Percentiles rank a stretch among this genome's conserved stretches.
phyloP scores from a whole-genome alignment of 37 sponge, comb jelly and placozoan species.

The Tethya wilhelma region DNA sequence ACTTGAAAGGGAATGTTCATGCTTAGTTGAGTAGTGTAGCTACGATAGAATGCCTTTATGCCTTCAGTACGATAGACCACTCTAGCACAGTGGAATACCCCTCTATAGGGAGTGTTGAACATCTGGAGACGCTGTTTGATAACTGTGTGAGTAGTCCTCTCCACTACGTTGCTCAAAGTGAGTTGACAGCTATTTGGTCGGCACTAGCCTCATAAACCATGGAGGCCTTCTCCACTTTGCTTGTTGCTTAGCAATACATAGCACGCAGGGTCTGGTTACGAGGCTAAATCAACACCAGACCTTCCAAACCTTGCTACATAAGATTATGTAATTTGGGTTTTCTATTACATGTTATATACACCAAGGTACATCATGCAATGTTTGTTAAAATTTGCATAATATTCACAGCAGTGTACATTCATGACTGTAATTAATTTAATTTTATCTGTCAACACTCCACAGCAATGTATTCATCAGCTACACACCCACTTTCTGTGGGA shows the following conservation, averaged over 20 bases:
- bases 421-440: not conserved
- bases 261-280: too few relatives aligned
- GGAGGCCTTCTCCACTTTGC: not conserved
- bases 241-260: too few relatives aligned
- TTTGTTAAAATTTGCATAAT: not conserved
- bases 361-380: not conserved
- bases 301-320: too few relatives aligned
- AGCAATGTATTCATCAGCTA: constrained; percentile 58
- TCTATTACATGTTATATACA: not conserved
- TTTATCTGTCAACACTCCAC: not conserved
- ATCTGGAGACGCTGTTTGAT: constrained; percentile 96
- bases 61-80: constrained; percentile 79
- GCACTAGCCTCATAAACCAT: not conserved
- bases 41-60: constrained; percentile 91
- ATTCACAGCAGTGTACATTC: not conserved
- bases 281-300: too few relatives aligned
- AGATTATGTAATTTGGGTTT: not conserved
- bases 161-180: constrained; percentile 67
- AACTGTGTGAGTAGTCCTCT: constrained; percentile 55
- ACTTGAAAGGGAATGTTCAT: constrained; percentile 99
- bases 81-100: constrained; percentile 70
- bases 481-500: constrained; percentile 50
- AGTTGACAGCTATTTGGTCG: not conserved
- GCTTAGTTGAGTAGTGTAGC: constrained; percentile 96
- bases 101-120: constrained; percentile 82